Conservation (phyloP, 2,797 vertebrate species). For the Esox masquinongy region DNA sequence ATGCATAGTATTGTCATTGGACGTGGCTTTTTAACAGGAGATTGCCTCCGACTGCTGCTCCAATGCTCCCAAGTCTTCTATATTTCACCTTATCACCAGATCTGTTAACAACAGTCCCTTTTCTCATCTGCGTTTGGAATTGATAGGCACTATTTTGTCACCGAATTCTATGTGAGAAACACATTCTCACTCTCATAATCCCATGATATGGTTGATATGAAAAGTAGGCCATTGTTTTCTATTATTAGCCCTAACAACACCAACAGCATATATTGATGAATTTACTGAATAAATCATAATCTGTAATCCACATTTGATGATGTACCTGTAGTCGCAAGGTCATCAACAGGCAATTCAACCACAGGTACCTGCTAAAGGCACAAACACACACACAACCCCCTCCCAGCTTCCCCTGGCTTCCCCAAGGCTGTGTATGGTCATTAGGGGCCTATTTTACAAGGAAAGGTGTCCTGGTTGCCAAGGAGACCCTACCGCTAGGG, state of each 20-base stretch:
- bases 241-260: neutral
- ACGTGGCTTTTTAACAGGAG: neutral
- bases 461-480: constrained; percentile 35
- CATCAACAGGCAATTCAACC: neutral
- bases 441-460: constrained; percentile 31
- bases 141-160: neutral
- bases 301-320: constrained; percentile 1
- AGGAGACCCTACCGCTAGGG: constrained; percentile 29
- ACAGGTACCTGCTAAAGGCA: neutral
- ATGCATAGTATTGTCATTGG: neutral
- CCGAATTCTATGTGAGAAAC: neutral
- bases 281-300: neutral
- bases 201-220: neutral
- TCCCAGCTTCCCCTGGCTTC: constrained; percentile 2
- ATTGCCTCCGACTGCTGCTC: neutral
- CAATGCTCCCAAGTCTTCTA: neutral
- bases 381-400: neutral
- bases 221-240: constrained; percentile 4
- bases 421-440: constrained; percentile 6
- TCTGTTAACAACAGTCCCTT: neutral
- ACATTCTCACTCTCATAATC: neutral
- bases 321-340: neutral
- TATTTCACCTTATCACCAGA: neutral
- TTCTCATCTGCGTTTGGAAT: neutral
- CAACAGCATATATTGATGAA: neutral